Percentiles rank a stretch among this genome's conserved stretches.
Evolutionary conservation across 2,113 vertebrate species (phyloP).

Genomic region (Equus quagga): DNA sequence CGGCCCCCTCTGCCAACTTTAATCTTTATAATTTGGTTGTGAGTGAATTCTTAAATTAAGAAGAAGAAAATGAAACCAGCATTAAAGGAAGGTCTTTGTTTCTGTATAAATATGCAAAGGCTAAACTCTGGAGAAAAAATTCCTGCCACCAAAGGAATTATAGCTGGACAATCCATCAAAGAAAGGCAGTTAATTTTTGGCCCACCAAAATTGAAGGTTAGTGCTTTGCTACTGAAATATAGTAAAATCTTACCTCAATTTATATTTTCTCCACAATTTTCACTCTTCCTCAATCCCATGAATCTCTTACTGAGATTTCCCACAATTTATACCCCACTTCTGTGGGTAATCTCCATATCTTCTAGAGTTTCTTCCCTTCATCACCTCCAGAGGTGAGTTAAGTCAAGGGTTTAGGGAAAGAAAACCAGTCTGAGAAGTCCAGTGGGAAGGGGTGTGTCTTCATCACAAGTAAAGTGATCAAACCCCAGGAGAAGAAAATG

Average conservation of each 20-base stretch:
- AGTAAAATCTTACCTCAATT: constrained; percentile 51
- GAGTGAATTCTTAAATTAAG: constrained; percentile 13
- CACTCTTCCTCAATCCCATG: constrained; percentile 39
- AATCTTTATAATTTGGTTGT: constrained; percentile 49
- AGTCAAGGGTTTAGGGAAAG: constrained; percentile 22
- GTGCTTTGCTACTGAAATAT: constrained; percentile 10
- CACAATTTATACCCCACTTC: constrained; percentile 2
- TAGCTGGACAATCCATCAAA: constrained; percentile 15
- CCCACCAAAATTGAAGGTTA: neutral
- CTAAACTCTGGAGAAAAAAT: constrained; percentile 35
- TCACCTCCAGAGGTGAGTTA: constrained; percentile 6
- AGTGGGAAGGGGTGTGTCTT: neutral
- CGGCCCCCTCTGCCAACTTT: neutral
- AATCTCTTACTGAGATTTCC: constrained; percentile 43
- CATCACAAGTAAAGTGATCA: constrained; percentile 6
- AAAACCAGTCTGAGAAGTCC: constrained; percentile 19
- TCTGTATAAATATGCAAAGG: constrained; percentile 52
- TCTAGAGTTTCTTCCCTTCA: neutral
- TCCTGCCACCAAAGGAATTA: neutral
- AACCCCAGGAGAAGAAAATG: constrained; percentile 23
- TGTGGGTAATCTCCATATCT: neutral
- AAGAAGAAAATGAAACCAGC: constrained; percentile 66
- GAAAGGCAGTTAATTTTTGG: constrained; percentile 17
- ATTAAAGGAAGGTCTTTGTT: constrained; percentile 51
- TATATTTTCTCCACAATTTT: constrained; percentile 48